Evolutionary conservation across 2,888 invertebrate genomes (phyloP), one percentile per base, ranked within the genome.

Genomic region (Tipula helvola): DNA sequence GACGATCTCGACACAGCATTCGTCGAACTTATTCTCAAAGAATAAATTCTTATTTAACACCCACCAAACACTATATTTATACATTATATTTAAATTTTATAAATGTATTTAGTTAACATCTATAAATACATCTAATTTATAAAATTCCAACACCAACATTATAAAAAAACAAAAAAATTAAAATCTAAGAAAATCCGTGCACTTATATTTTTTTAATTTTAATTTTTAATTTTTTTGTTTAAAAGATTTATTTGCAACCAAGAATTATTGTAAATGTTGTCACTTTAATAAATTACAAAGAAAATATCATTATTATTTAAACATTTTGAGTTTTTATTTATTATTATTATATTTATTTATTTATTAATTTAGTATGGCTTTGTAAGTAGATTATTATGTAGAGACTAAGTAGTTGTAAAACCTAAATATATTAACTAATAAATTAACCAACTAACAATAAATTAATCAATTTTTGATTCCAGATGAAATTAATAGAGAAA

Each of bases 1-100:
- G 99, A 99, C 95, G 99, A 99, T 93, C 95, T 99, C 95, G 99
- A 99, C 93, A 97, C 97, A 92, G 99, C 99, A 91, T 99, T 99
- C 94, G 97, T 98, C 93, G 97, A 97, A 92, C 96, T 97, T 92
- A 95, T 95, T 93, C 95, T 95, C 93, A 94, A 94, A 92, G 94
- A 94, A 92, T 94, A 94, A 92, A 91, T 84, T n/a, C 41, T 39
- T 39, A 5, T 36, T 36, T 36, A 5, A 83, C 28, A 83, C 47
- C 7, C 18, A 52, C 10, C 16, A 18, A 18, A 57, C 71, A 18
- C 71, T 71, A 71, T 18, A 28, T 71, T 71, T 71, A 71, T 28
- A 28, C 28, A 28, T 28, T 28, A 28, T 71, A 52, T 71, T n/a
- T 71, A 10, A 71, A 71, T 71, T 71, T 71, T 71, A 71, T 71